Base-by-base conservation (phyloP, 2,888 invertebrate species). In the Platypus cylindrus region DNA sequence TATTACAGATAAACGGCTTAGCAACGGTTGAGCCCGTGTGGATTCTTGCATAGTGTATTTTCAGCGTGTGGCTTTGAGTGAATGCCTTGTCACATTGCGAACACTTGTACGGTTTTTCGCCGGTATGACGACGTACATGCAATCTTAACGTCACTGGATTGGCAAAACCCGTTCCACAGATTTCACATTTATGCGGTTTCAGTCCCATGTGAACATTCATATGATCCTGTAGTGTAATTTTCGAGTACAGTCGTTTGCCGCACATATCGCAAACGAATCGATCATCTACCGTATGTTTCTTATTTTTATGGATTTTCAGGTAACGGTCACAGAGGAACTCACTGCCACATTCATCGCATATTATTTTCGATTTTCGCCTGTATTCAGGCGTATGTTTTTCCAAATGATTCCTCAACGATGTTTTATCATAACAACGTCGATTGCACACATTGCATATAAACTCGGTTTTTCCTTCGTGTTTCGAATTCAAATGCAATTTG, bases 101-200 rank as follows among this genome's bases (percentile, higher is more conserved):
- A 38, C 72, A 72, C 17, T 66, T 62, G 29, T 63, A 70, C 3
- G 71, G 71, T 22, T 68, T 56, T 1, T 65, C 58, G 1, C 70
- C 68, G 1, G 67, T 66, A 35, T 73, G 73, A 0, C 62, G 60
- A 0, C 71, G 64, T 27, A 15, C 5, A 37, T 46, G 42, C 36
- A 48, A 14, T 34, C 40, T 66, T 32, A 71, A 46, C 0, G 70
- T 68, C 31, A 66, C 67, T 38, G 65, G 64, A 40, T 72, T 65
- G 17, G 70, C 68, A 46, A 73, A 73, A 1, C 66, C 53, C 43
- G 71, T 72, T 24, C 65, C 65, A 40, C 73, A 73, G 35, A 64
- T 58, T 9, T 66, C 63, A 38, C 72, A 72, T 63, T 64, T 46
- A 15, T 49, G 34, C 20, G 62, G 57, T 40, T 64, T 65, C 34